These are phyloP conservation scores for Chiroxiphia lanceolata DNA, from an alignment of 2,797 vertebrate species.

Conservation along the genomic window DNA sequence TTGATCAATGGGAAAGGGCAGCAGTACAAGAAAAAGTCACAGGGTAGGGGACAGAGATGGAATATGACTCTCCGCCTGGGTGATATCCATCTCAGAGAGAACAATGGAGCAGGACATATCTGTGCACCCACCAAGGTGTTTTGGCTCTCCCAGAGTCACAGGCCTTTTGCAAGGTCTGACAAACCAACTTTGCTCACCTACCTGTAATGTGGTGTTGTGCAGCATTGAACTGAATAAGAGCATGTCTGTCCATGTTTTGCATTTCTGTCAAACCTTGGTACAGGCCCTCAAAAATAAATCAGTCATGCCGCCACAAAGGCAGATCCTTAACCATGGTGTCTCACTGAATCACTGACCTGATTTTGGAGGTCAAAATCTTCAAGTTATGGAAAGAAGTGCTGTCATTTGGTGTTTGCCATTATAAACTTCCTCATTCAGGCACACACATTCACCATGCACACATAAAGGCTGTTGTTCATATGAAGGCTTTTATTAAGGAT, in stretches of 20 bases:
- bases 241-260: neutral
- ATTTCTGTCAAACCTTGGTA: neutral
- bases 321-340: neutral
- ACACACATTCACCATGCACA: neutral
- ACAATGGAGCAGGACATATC: rapidly evolving
- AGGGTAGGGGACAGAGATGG: neutral
- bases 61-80: neutral
- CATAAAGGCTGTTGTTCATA: neutral
- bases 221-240: neutral
- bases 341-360: rapidly evolving
- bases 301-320: rapidly evolving
- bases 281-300: neutral
- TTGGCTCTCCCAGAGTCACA: neutral
- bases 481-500: neutral
- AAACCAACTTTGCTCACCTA: neutral
- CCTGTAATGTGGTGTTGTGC: neutral
- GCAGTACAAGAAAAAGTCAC: neutral
- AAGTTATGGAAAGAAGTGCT: neutral
- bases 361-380: neutral
- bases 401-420: neutral
- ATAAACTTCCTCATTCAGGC: neutral
- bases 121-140: rapidly evolving
- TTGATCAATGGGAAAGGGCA: neutral
- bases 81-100: neutral
- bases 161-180: neutral